Conservation (phyloP, 2,888 invertebrate species). For the Lypha dubia region DNA sequence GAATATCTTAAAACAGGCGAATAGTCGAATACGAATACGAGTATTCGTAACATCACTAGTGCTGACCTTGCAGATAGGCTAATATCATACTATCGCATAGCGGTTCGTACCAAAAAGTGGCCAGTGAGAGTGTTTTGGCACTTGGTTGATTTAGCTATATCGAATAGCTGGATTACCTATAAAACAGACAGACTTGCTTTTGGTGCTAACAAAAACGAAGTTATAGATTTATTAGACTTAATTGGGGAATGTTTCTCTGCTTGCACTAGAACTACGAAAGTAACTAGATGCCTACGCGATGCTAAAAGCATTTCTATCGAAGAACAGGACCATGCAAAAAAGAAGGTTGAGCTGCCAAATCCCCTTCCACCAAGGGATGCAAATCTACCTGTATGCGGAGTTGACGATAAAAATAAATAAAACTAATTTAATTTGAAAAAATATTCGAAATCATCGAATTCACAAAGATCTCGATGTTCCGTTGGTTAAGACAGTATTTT, state of each 20-base stretch:
- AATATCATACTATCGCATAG: too few relatives aligned
- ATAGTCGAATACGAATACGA: too few relatives aligned
- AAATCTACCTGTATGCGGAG: not conserved
- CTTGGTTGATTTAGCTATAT: constrained; percentile 9
- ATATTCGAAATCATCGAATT: too few relatives aligned
- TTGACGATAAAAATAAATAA: constrained; percentile 31
- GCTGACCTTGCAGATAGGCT: too few relatives aligned
- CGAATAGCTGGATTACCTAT: constrained; percentile 15
- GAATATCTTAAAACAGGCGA: too few relatives aligned
- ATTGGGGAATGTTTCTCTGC: constrained; percentile 13
- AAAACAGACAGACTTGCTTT: constrained; percentile 10
- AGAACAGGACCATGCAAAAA: not conserved
- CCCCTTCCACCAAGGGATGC: constrained; percentile 10
- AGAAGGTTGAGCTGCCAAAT: constrained; percentile 8
- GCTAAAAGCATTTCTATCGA: not conserved
- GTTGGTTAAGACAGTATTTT: too few relatives aligned
- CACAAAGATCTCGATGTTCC: too few relatives aligned
- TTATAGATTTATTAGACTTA: constrained; percentile 5
- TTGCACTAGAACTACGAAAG: not conserved
- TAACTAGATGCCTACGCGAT: not conserved
- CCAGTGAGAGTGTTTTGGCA: constrained; percentile 5
- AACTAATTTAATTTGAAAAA: too few relatives aligned
- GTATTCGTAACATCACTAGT: too few relatives aligned
- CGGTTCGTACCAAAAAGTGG: too few relatives aligned
- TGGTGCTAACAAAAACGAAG: not conserved